Conservation (phyloP, 2,888 invertebrate species). For the Aleiodes testaceus region DNA sequence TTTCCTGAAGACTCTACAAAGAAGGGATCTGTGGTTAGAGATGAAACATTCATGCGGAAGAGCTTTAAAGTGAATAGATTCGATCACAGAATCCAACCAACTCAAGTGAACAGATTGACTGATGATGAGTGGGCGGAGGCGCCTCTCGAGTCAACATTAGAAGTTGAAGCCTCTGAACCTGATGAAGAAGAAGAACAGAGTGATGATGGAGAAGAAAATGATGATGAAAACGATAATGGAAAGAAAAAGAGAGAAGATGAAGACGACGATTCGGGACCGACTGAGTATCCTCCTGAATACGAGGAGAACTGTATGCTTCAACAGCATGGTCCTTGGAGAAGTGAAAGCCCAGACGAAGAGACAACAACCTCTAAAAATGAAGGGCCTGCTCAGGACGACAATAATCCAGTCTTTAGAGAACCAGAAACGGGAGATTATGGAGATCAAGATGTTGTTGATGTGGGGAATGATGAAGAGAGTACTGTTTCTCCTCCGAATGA, state of each 20-base stretch:
- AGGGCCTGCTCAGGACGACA: too few relatives aligned
- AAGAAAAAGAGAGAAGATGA: not conserved
- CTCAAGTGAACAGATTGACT: conserved; percentile 42
- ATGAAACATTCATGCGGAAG: conserved; percentile 43
- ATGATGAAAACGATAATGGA: not conserved
- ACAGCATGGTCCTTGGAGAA: conserved; percentile 23
- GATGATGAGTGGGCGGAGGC: conserved; percentile 49
- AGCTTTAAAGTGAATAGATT: conserved; percentile 41
- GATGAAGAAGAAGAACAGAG: conserved; percentile 31
- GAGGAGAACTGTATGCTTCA: conserved; percentile 46
- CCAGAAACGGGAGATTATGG: conserved; percentile 14
- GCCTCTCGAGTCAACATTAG: not conserved
- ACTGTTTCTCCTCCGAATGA: not conserved
- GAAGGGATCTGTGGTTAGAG: conserved; percentile 18
- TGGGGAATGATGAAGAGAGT: conserved; percentile 22
- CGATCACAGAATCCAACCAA: conserved; percentile 40
- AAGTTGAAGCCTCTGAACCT: conserved; percentile 25
- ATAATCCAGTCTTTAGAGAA: conserved; percentile 27
- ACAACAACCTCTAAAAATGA: conserved; percentile 24
- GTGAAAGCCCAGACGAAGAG: not conserved
- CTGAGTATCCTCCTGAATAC: conserved; percentile 43
- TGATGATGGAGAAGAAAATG: conserved; percentile 9
- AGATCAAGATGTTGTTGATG: conserved; percentile 11
- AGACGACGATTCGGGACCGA: conserved; percentile 24
- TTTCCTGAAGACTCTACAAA: conserved; percentile 3